These are phyloP conservation scores for Drosophila greeni DNA, from an alignment of 2,888 invertebrate species.

Conservation along the genomic window DNA sequence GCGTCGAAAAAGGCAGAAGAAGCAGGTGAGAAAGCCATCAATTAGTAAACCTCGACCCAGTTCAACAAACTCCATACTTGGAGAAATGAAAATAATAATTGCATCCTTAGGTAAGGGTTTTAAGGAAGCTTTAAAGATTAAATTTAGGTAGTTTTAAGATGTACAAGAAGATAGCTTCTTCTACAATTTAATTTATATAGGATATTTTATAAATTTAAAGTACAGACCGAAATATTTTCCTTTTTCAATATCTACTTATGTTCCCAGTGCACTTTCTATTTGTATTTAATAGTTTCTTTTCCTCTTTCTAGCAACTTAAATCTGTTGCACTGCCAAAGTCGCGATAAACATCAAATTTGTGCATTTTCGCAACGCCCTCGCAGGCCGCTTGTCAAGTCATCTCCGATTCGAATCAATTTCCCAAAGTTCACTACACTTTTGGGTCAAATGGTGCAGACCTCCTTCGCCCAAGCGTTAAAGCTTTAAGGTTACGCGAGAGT, in stretches of 20 bases:
- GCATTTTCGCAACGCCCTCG: conserved; percentile 40
- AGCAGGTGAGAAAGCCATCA: conserved; percentile 29
- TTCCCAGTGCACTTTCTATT: conserved; percentile 4
- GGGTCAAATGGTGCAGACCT: conserved; percentile 55
- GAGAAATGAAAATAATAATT: background rate
- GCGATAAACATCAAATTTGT: conserved; percentile 67
- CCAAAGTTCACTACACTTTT: conserved; percentile 73
- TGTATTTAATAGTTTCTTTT: background rate
- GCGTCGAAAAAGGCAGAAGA: conserved; percentile 19
- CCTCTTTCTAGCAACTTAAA: conserved; percentile 40
- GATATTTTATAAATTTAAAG: too few species aligned
- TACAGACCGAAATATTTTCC: background rate
- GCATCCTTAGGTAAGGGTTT: background rate
- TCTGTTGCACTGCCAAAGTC: conserved; percentile 62
- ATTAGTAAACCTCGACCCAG: conserved; percentile 69
- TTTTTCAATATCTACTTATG: background rate
- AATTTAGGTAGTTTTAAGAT: background rate
- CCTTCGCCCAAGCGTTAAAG: conserved; percentile 39
- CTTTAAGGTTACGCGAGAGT: conserved; percentile 16
- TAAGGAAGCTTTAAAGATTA: too few species aligned
- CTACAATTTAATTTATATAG: too few species aligned
- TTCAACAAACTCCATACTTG: conserved; percentile 44
- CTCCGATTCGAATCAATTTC: conserved; percentile 73
- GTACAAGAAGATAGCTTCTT: too few species aligned
- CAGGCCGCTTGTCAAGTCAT: conserved; percentile 63